phyloP scores from a whole-genome alignment of 2,888 invertebrate genomes.

The Hybos culiciformis region DNA sequence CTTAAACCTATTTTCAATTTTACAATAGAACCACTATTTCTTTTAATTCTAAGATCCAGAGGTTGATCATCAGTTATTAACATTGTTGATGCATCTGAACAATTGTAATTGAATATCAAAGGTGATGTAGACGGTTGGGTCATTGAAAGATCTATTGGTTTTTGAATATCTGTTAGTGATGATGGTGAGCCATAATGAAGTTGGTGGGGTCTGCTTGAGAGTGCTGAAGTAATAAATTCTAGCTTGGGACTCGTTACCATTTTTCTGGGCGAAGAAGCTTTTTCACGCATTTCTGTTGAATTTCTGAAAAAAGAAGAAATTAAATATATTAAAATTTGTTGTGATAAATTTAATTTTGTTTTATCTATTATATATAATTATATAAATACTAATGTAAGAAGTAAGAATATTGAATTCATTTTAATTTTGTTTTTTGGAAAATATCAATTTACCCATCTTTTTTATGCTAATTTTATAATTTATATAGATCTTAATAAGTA shows the following conservation, averaged over 20 bases:
- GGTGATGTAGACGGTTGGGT: conserved; percentile 31
- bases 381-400: too few species aligned
- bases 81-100: conserved; percentile 23
- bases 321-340: too few species aligned
- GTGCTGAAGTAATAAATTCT: conserved; percentile 57
- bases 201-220: conserved; percentile 35
- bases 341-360: too few species aligned
- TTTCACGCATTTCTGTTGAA: conserved; percentile 63
- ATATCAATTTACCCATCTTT: too few species aligned
- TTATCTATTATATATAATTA: too few species aligned
- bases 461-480: too few species aligned
- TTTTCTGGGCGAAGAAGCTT: conserved; percentile 82
- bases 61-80: too few species aligned
- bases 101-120: conserved; percentile 19
- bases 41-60: conserved; percentile 72
- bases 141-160: conserved; percentile 53
- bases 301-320: too few species aligned
- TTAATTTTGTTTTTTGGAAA: too few species aligned
- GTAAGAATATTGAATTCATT: too few species aligned
- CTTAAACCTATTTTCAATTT: conserved; percentile 41
- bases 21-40: conserved; percentile 47
- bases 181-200: conserved; percentile 20
- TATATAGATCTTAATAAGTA: too few species aligned
- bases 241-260: conserved; percentile 66
- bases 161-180: conserved; percentile 39